These are phyloP conservation scores for Ceriagrion tenellum DNA, from an alignment of 2,888 invertebrate genomes.

Conservation along the genomic window DNA sequence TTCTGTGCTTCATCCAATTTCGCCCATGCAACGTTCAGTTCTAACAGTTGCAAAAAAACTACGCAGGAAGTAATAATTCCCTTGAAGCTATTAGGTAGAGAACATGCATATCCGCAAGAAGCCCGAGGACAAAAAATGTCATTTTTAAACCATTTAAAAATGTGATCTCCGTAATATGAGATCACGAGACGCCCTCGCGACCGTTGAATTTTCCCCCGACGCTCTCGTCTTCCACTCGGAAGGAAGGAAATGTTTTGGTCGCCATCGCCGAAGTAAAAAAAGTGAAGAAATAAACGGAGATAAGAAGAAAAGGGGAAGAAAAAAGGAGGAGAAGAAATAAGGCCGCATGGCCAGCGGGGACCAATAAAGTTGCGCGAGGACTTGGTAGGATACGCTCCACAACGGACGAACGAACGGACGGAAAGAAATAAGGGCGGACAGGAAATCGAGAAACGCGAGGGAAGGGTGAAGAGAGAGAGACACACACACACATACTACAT, in stretches of 20 bases:
- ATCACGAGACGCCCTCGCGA: background rate
- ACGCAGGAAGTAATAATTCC: no score
- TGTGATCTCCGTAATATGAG: background rate
- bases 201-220: background rate
- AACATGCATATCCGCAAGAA: no score
- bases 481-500: no score
- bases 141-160: no score
- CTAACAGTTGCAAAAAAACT: no score
- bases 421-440: conserved; percentile 7
- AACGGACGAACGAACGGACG: background rate
- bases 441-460: conserved; percentile 1
- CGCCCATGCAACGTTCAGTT: no score
- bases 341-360: conserved; percentile 29
- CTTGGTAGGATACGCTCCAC: background rate
- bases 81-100: no score
- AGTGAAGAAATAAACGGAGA: background rate
- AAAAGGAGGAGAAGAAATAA: background rate
- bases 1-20: no score
- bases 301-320: no score
- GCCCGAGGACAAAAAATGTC: no score
- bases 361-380: background rate
- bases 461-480: no score
- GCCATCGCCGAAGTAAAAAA: background rate
- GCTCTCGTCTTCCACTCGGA: background rate
- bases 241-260: background rate